These are phyloP conservation scores for Anser cygnoides DNA, from an alignment of 2,113 vertebrate species.

Conservation along the genomic window DNA sequence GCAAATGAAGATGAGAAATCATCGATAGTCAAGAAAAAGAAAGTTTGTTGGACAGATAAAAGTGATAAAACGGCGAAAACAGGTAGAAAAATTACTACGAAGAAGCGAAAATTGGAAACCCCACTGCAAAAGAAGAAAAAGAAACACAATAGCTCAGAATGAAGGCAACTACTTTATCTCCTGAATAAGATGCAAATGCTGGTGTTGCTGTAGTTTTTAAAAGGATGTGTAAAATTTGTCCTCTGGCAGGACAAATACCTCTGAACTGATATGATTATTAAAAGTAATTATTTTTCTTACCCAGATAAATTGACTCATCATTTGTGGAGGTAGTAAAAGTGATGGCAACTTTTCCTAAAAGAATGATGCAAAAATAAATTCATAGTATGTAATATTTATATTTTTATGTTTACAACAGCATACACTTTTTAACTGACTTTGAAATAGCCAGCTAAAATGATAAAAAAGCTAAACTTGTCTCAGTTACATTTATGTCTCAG, in stretches of 20 bases:
- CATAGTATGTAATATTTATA: background rate
- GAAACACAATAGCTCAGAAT: background rate
- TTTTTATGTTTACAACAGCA: background rate
- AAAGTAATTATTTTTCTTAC: background rate
- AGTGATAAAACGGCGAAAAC: background rate
- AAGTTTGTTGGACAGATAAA: background rate
- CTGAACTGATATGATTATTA: background rate
- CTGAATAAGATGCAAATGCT: background rate
- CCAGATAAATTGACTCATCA: background rate
- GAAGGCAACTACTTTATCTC: background rate
- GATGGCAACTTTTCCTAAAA: background rate
- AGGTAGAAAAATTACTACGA: background rate
- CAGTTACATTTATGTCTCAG: background rate
- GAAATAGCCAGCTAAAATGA: background rate
- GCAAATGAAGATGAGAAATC: constrained; percentile 53
- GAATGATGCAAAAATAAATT: background rate
- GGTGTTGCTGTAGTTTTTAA: background rate
- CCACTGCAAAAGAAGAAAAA: constrained; percentile 64
- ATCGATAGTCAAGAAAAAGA: background rate
- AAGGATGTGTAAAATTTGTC: background rate
- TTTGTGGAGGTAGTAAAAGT: background rate
- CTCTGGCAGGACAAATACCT: background rate
- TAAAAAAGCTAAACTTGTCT: background rate
- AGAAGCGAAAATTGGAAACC: constrained; percentile 40
- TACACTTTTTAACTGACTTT: background rate